Percentiles rank a stretch among this genome's conserved stretches.
These are phyloP conservation scores for Drosophila sordidula DNA, from an alignment of 2,888 invertebrate genomes.

Conservation along the genomic window DNA sequence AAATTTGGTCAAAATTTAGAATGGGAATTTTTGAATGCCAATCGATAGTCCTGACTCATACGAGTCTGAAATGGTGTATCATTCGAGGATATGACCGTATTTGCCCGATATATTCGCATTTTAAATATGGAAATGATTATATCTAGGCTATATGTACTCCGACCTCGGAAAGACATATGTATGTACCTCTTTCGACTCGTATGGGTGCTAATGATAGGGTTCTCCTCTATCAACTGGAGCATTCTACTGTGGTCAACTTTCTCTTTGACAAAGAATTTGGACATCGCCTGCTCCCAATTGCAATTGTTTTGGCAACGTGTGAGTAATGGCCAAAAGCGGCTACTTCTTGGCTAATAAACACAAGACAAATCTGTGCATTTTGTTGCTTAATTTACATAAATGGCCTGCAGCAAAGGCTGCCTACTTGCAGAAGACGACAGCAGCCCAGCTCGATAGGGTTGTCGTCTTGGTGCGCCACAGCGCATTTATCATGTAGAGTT, in stretches of 20 bases:
- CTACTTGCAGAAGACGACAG: conserved; percentile 20
- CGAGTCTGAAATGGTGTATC: no score
- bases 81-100: no score
- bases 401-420: conserved; percentile 48
- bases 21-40: no score
- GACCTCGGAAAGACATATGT: no score
- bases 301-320: conserved; percentile 32
- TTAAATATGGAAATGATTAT: no score
- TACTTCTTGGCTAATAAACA: conserved; percentile 73
- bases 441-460: conserved; percentile 47
- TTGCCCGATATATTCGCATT: no score
- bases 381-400: conserved; percentile 80
- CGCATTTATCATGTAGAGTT: conserved; percentile 63
- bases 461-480: conserved; percentile 33
- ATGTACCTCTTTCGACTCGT: no score
- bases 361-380: conserved; percentile 77
- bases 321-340: conserved; percentile 48
- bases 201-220: no score
- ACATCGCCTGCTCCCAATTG: conserved; percentile 33
- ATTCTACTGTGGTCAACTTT: conserved; percentile 18
- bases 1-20: no score
- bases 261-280: conserved; percentile 6
- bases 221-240: no score
- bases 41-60: no score
- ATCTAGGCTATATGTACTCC: no score